Base-by-base conservation (phyloP, 2,797 vertebrate genomes). In the Siniperca obscura region DNA sequence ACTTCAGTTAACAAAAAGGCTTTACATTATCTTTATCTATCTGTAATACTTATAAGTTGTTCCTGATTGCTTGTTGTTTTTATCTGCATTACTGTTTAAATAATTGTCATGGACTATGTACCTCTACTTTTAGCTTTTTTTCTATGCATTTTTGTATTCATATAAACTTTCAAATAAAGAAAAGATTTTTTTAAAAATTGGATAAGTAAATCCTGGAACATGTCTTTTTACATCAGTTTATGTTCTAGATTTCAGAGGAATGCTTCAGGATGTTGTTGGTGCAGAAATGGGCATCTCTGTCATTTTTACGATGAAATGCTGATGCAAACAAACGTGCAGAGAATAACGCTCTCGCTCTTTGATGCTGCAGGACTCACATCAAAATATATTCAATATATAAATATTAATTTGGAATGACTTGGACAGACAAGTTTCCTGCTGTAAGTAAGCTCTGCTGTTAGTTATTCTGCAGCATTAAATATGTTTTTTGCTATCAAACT, bases 281-380 rank as follows among this genome's bases (percentile, higher is more conserved):
- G 67, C 52, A 68, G 38, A 65, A 50, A 68, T 34, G 3, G 30
- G 21, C 61, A 22, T 61, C 64, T 65, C 48, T 34, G 61, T 67
- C 72, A 70, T 64, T 40, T 84, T 83, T 7, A 77, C 1, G 34
- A 65, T 82, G 44, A 84, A 82, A 70, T 46, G 79, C 76, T 69
- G 77, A 68, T 16, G 46, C 25, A 75, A 71, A 80, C 65, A 66
- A n/a, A 73, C 10, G 57, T 57, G 66, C 36, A 16, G 50, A 80
- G 25, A 78, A 69, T 55, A 71, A 77, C 73, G 71, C 52, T 30
- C n/a, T 16, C 7, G 38, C 62, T 74, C 84, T 88, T 64, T 84
- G 82, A 90, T 69, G 74, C 62, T 34, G 61, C 40, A 14, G 19
- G 55, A 60, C 36, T 53, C 44, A 12, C 77, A 87, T 81, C 75